Evolutionary conservation across 2,888 invertebrate species (phyloP).

Genomic region (Tachina grossa): DNA sequence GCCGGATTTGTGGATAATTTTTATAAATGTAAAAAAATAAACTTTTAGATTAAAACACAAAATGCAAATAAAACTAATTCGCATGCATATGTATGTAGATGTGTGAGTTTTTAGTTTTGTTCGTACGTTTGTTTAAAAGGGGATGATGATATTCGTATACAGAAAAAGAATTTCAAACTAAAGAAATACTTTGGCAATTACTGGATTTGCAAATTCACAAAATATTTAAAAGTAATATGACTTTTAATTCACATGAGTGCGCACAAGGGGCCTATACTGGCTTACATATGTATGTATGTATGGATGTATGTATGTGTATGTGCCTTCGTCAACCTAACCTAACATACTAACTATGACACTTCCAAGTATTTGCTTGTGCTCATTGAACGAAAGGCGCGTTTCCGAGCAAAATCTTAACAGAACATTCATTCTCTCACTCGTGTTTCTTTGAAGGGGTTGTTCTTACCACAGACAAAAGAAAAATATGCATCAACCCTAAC

Average conservation of each 20-base stretch:
- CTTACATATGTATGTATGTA: not conserved
- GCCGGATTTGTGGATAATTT: constrained; percentile 62
- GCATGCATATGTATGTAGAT: not conserved
- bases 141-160: constrained; percentile 11
- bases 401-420: constrained; percentile 7
- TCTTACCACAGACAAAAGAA: not conserved
- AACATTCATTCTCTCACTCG: constrained; percentile 11
- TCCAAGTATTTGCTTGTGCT: constrained; percentile 7
- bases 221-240: not conserved
- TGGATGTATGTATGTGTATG: not conserved
- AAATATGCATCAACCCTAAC: not conserved
- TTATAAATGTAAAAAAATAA: constrained; percentile 22
- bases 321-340: too few species aligned
- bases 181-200: constrained; percentile 36
- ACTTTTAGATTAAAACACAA: constrained; percentile 44
- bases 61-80: not conserved
- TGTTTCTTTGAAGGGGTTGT: constrained; percentile 35
- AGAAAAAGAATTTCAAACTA: constrained; percentile 18
- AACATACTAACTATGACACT: not conserved
- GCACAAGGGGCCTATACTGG: too few species aligned
- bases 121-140: constrained; percentile 10
- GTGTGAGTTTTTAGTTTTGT: constrained; percentile 2
- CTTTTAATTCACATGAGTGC: too few species aligned
- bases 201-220: constrained; percentile 8
- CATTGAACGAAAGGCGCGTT: constrained; percentile 1